Percentiles rank a stretch among this genome's conserved stretches.
phyloP scores from a whole-genome alignment of 2,113 vertebrate genomes.

The Notarius quadriscutis region DNA sequence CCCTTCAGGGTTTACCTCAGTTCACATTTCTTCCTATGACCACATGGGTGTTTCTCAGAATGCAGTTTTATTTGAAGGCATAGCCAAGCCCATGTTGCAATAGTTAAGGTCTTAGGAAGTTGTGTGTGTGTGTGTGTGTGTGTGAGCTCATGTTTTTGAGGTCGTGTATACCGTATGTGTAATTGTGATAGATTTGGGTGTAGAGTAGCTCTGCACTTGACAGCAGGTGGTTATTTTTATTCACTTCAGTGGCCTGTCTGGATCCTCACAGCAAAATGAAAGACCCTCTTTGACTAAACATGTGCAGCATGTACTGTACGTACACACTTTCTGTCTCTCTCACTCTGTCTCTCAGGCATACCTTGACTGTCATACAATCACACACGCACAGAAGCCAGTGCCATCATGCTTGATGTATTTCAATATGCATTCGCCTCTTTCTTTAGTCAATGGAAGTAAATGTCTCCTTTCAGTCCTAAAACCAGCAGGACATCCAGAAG shows the following conservation, averaged over 20 bases:
- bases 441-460: constrained; percentile 56
- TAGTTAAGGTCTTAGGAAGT: constrained; percentile 4
- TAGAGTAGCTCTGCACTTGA: constrained; percentile 13
- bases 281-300: constrained; percentile 37
- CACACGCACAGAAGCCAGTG: not conserved
- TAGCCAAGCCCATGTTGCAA: constrained; percentile 21
- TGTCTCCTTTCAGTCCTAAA: constrained; percentile 44
- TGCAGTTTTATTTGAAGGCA: constrained; percentile 27
- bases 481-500: constrained; percentile 38
- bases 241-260: constrained; percentile 17
- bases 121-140: constrained; percentile 20
- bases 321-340: not conserved
- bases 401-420: constrained; percentile 2
- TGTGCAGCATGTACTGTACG: not conserved
- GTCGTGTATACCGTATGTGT: not conserved
- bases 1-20: not conserved
- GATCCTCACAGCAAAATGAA: constrained; percentile 28
- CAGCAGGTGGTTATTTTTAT: constrained; percentile 32
- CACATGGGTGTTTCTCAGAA: constrained; percentile 26
- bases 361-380: not conserved
- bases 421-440: not conserved
- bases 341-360: not conserved
- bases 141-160: not conserved
- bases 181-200: constrained; percentile 12
- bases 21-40: not conserved